Base-by-base conservation (phyloP, 1,140 invertebrate species). In the Hycleus cichorii region DNA sequence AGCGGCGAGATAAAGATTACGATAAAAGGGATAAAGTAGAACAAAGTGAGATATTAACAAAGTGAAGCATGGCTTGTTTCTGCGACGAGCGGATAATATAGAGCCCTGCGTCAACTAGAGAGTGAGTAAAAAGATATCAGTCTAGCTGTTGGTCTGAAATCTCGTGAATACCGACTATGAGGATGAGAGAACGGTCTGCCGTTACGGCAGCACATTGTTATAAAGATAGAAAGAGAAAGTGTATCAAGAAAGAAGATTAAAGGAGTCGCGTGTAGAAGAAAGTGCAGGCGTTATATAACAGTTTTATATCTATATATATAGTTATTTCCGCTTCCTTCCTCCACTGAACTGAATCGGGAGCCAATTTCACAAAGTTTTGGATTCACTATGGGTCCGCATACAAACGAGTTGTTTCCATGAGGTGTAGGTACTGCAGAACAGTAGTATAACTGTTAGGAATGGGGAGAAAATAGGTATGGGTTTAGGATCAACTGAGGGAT, bases 181-280 rank as follows among this genome's bases (percentile, higher is more conserved):
- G 42, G 42, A 24, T 9, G 39, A 49, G 51, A 43, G 7, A 47
- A 27, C 50, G 46, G 18, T 10, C 11, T 12, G 1, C 12, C 12
- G 12, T 12, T 12, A 12, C 12, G 12, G 40, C 9, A 42, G 39
- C 60, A 49, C 69, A 73, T 64, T 76, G 18, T 77, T 77, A 80
- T 77, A 79, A 78, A 80, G 78, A 78, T 74, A 69, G 74, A 76
- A 70, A 75, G 76, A 76, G 78, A 80, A 80, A 80, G 79, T 80
- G 79, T 80, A 80, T 78, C 3, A 11, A 77, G 78, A 80, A 77
- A 73, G 77, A 75, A 80, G 78, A 80, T 80, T 81, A 80, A 74
- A 74, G 72, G 65, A 63, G 11, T 47, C 11, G 10, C 10, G 49
- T n/a, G 57, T 52, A 55, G 18, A 18, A 49, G 57, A 64, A 49